Evolutionary conservation across 2,888 invertebrate species (phyloP).

Genomic region (Stegophylla sp.): DNA sequence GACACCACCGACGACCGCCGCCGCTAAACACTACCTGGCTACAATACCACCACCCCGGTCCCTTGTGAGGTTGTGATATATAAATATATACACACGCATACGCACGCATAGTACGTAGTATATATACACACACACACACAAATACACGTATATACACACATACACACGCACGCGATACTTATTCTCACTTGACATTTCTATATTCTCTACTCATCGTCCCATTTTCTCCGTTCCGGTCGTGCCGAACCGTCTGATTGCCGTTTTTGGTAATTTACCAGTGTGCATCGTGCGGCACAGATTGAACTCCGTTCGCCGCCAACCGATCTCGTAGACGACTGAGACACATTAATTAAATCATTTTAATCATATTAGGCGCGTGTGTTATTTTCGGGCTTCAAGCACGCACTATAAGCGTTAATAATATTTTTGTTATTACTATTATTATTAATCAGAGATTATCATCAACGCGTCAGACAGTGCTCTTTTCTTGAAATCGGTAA

Average conservation of each 20-base stretch:
- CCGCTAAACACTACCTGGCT: not conserved
- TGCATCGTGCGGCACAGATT: not conserved
- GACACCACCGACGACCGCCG: not conserved
- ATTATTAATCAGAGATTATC: too few species aligned
- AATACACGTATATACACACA: not conserved
- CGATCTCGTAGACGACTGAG: not conserved
- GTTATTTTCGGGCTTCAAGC: not conserved
- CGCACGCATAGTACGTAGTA: not conserved
- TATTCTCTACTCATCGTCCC: constrained; percentile 14
- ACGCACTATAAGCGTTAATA: not conserved
- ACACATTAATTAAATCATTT: too few species aligned
- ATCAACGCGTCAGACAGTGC: not conserved
- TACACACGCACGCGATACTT: not conserved
- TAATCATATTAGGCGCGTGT: too few species aligned
- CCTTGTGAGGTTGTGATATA: constrained; percentile 12
- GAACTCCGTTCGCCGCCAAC: not conserved
- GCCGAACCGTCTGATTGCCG: constrained; percentile 46
- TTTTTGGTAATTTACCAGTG: constrained; percentile 54
- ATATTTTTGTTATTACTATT: not conserved
- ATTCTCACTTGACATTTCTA: not conserved
- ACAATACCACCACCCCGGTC: not conserved
- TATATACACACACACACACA: not conserved
- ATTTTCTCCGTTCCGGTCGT: constrained; percentile 36
- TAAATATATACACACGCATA: not conserved
- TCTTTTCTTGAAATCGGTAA: not conserved